Evolutionary conservation across 2,113 vertebrate species (phyloP), one percentile per base, ranked within the genome.

Genomic region (Grallaria varia): DNA sequence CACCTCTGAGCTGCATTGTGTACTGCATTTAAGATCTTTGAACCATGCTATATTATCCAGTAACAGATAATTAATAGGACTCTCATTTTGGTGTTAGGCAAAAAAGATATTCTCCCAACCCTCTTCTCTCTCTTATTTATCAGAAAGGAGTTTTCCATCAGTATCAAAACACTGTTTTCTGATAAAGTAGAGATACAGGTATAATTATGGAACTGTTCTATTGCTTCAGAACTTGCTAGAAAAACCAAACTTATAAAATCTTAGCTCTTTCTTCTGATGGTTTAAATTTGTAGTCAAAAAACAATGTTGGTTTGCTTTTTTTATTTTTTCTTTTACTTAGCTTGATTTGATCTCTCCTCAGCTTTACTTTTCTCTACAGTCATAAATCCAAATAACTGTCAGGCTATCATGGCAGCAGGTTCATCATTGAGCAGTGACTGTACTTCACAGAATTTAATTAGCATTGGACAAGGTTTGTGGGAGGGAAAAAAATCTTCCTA

Each of bases 361-460:
- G 14, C 10, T 42, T 83, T 66, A 80, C 37, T 64, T 69, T 64
- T 75, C 53, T 67, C 82, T 82, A 27, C 14, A 86, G 30, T 73
- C 78, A 62, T 77, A 87, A 94, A 93, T 84, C 30, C 12, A 89
- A 84, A 87, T 91, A 95, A 73, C 63, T 74, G 77, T 73, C 84
- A 87, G 37, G 28, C 25, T 92, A 44, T 49, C 45, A 47, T 14
- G 25, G 68, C 14, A 76, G 68, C 31, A 56, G 6, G 60, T 79
- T 82, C 85, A 67, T 72, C 40, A 27, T 0, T 50, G 56, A 85
- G 64, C 25, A 75, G 55, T 37, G 60, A 66, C 40, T 75, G 78
- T 75, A 91, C 68, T 79, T 90, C 86, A n/a, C 13, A 55, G 62
- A 91, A 92, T 95, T 93, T 88, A 84, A 96, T 96, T 96, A 92